Conservation (phyloP, 2,797 vertebrate species). For the Uromys caudimaculatus region DNA sequence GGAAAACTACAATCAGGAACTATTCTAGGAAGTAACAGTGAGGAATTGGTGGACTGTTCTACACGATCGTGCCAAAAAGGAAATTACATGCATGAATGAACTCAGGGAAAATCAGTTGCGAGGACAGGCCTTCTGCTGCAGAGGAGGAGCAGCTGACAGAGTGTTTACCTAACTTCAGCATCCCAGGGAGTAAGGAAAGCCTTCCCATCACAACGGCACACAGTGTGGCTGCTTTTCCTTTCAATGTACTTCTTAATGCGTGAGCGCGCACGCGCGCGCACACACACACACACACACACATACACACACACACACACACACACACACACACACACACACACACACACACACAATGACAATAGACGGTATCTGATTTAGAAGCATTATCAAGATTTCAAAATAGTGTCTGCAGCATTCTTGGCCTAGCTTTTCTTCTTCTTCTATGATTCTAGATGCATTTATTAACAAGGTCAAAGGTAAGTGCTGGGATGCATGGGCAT, state of each 20-base stretch:
- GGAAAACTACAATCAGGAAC: background rate
- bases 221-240: background rate
- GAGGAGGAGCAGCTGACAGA: background rate
- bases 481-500: background rate
- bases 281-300: too few species aligned
- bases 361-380: background rate
- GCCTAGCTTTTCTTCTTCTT: background rate
- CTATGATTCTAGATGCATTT: background rate
- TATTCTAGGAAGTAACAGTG: background rate
- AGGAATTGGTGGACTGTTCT: background rate
- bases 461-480: background rate
- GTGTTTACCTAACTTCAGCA: background rate
- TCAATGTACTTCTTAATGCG: background rate
- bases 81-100: background rate
- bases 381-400: background rate
- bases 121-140: background rate
- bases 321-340: background rate
- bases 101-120: background rate
- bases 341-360: background rate
- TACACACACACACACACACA: too few species aligned
- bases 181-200: background rate
- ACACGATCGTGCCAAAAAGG: background rate
- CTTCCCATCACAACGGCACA: background rate
- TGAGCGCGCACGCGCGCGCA: too few species aligned
- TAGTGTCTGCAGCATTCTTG: background rate